These are phyloP conservation scores for Myxocyprinus asiaticus DNA, from an alignment of 2,113 vertebrate genomes.

Conservation along the genomic window DNA sequence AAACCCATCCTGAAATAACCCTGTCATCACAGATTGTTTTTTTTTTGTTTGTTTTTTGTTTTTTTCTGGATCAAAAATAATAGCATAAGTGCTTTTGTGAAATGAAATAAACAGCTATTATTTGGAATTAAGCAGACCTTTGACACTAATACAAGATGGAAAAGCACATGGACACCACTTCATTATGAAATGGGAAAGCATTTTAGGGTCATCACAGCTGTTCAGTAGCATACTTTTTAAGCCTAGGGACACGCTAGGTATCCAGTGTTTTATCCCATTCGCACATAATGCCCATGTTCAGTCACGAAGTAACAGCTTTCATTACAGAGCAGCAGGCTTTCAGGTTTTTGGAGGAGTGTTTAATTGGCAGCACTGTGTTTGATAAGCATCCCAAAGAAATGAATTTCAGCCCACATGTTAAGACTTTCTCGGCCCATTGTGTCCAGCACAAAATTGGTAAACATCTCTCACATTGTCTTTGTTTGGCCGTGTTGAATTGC, in stretches of 20 bases:
- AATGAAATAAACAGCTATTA: background rate
- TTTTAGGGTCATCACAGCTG: background rate
- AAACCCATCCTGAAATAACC: too few species aligned
- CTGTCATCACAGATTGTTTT: too few species aligned
- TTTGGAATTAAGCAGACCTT: background rate
- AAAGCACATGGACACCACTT: background rate
- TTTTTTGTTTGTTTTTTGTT: too few species aligned
- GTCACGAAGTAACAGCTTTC: constrained; percentile 1
- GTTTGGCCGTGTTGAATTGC: constrained; percentile 41
- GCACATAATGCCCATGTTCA: constrained; percentile 26
- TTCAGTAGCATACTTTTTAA: constrained; percentile 5
- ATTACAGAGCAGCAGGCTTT: constrained; percentile 31
- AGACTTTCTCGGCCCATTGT: constrained; percentile 39
- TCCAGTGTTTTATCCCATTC: constrained; percentile 1
- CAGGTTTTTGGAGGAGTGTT: constrained; percentile 23
- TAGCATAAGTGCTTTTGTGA: background rate
- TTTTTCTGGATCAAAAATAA: too few species aligned
- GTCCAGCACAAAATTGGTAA: constrained; percentile 29
- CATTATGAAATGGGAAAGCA: constrained; percentile 12
- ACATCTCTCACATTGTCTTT: constrained; percentile 33
- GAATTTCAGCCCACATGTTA: constrained; percentile 31
- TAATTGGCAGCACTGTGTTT: constrained; percentile 39
- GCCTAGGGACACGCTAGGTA: background rate
- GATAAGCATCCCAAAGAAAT: constrained; percentile 34
- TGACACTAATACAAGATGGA: background rate